A percentile compares a stretch with the other conserved stretches of the same genome.
phyloP scores from a whole-genome alignment of 2,113 vertebrate genomes.

The Dryoscopus gambensis region DNA sequence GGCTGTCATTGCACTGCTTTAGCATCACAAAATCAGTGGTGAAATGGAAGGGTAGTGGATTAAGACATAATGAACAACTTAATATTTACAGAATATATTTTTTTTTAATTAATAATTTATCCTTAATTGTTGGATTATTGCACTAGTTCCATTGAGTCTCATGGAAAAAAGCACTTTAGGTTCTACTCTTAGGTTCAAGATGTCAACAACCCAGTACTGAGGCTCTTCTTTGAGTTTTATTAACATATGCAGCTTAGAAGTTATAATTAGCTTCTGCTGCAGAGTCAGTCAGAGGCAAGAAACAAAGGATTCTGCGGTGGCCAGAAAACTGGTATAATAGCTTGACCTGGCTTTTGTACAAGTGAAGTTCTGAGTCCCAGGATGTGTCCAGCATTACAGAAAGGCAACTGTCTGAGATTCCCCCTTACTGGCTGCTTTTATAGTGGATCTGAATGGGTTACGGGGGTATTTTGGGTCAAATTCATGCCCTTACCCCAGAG shows the following conservation, averaged over 20 bases:
- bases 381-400: not conserved
- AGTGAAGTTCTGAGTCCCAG: not conserved
- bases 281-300: not conserved
- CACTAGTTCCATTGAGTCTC: not conserved
- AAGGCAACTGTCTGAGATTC: not conserved
- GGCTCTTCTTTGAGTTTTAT: not conserved
- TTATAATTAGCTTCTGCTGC: not conserved
- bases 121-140: not conserved
- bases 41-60: not conserved
- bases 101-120: not conserved
- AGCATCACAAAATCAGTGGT: not conserved
- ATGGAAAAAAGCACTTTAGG: not conserved
- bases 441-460: not conserved
- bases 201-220: not conserved
- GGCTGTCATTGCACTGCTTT: not conserved
- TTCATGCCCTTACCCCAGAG: not conserved
- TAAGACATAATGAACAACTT: not conserved
- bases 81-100: not conserved
- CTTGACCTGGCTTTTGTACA: not conserved
- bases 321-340: not conserved
- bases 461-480: not conserved
- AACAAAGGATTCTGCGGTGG: not conserved
- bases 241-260: not conserved
- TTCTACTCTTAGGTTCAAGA: not conserved
- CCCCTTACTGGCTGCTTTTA: not conserved